Base-by-base conservation (phyloP, 2,888 invertebrate genomes). In the Pollenia amentaria region DNA sequence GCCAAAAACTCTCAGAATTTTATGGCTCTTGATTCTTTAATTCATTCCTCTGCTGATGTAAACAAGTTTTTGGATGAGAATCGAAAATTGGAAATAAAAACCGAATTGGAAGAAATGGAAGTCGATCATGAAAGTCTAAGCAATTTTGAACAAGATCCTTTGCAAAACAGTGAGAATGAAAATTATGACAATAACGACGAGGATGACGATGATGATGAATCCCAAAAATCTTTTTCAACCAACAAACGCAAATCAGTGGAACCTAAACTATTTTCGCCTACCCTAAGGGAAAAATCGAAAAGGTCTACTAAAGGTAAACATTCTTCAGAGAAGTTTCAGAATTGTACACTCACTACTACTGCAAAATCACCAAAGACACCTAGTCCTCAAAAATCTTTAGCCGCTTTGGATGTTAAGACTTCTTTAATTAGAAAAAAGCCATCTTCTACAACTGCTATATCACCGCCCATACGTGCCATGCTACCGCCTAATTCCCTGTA, bases 1-100 rank as follows among this genome's bases (percentile, higher is more conserved):
- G 96, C 96, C 46, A 95, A 95, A 78, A 96, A 97, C 92, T 95
- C 96, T 89, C 95, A 95, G 88, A 97, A 97, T 93, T 97, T 96
- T 93, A 94, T 96, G 53, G 95, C 96, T 10, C 93, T 97, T 75
- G 97, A 97, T 92, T 95, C 95, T 29, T 94, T 97, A 85, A 97
- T 97, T 84, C 94, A 94, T 84, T 94, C 94, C 29, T 95, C 96
- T 75, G 95, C 96, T 0, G 96, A 95, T 92, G 95, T 96, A 21
- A 94, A 95, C 89, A 95, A 95, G 62, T 96, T 97, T 93, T 94
- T 97, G 21, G 94, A 91, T 90, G 94, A 94, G 86, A 94, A 94
- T 81, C 87, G 92, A 91, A 91, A 93, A n/a, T 88, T 93, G 65
- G 93, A 93, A 90, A 93, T 93, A 77, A 94, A 94, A 89, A 90